Evolutionary conservation across 2,113 vertebrate genomes (phyloP).

Genomic region (Ammodytes dubius): DNA sequence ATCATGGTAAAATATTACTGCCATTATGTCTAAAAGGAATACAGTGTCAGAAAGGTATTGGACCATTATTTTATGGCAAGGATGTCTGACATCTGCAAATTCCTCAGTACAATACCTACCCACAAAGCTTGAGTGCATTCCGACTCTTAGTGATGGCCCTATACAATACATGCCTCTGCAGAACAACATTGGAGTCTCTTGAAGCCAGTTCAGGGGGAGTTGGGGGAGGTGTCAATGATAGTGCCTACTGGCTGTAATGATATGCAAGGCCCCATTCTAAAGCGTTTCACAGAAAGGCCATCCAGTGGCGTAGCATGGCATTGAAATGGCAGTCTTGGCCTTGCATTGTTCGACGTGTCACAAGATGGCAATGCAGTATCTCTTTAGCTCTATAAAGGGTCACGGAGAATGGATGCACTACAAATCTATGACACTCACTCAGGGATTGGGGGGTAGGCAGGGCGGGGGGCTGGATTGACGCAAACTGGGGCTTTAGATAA

Average conservation of each 20-base stretch:
- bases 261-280: constrained; percentile 71
- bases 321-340: constrained; percentile 84
- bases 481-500: constrained; percentile 80
- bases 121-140: not conserved
- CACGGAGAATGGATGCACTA: constrained; percentile 74
- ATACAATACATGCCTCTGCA: not conserved
- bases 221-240: constrained; percentile 11
- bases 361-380: constrained; percentile 81
- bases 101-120: not conserved
- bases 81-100: not conserved
- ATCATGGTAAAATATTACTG: not conserved
- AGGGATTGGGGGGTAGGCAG: constrained; percentile 33
- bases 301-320: constrained; percentile 75
- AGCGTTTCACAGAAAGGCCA: constrained; percentile 79
- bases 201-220: constrained; percentile 51
- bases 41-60: not conserved
- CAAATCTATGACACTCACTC: constrained; percentile 80
- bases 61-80: too few species aligned
- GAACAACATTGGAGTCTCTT: constrained; percentile 29
- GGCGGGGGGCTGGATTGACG: constrained; percentile 60
- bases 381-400: constrained; percentile 80
- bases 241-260: constrained; percentile 53
- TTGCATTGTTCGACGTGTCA: constrained; percentile 83
- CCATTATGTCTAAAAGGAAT: not conserved
- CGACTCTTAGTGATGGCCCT: not conserved